These are phyloP conservation scores for Sarcophaga peregrina DNA, from an alignment of 1,140 invertebrate species.

Conservation along the genomic window DNA sequence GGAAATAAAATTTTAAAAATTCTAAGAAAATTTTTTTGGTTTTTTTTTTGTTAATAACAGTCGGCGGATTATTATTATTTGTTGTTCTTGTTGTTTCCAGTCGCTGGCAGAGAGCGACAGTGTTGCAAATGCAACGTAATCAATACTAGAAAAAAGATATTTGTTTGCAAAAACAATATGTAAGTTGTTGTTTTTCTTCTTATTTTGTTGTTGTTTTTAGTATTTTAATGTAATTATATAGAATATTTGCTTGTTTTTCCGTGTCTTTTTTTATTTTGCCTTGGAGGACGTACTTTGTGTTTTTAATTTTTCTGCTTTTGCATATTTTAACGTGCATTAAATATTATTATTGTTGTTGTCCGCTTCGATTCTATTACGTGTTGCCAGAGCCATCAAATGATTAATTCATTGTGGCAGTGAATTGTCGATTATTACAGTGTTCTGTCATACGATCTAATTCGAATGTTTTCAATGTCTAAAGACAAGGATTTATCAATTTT, in stretches of 20 bases:
- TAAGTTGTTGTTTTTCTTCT: background rate
- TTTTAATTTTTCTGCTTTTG: background rate
- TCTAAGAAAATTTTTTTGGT: constrained; percentile 28
- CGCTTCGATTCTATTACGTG: background rate
- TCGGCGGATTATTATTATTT: background rate
- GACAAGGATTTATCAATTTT: too few relatives aligned
- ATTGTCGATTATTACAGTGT: too few relatives aligned
- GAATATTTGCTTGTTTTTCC: background rate
- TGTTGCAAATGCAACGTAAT: constrained; percentile 33
- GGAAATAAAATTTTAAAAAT: constrained; percentile 35
- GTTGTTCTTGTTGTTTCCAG: background rate
- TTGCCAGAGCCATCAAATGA: background rate
- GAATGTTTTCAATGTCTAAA: too few relatives aligned
- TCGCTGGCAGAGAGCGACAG: background rate
- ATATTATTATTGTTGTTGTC: background rate
- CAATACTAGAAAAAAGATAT: background rate
- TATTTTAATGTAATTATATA: background rate
- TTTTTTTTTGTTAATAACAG: background rate
- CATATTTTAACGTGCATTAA: background rate
- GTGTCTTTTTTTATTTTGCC: background rate
- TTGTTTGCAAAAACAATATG: background rate
- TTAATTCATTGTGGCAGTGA: background rate
- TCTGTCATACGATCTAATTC: too few relatives aligned
- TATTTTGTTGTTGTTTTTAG: background rate
- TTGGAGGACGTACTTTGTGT: constrained; percentile 12